Evolutionary conservation across 2,888 invertebrate genomes (phyloP).

Genomic region (Xylocampa areola): DNA sequence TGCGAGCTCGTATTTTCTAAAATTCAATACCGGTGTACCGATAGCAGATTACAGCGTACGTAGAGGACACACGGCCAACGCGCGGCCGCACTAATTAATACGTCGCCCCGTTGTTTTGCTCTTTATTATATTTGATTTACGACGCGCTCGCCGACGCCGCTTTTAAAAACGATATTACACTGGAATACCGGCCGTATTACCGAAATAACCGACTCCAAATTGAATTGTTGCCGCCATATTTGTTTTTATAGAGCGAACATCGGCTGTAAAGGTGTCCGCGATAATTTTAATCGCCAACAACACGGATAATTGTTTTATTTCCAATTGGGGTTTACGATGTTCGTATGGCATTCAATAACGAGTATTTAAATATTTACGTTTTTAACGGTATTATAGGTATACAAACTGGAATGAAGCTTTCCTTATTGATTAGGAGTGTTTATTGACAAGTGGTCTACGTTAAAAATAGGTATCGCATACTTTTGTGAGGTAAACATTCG

Average conservation of each 20-base stretch:
- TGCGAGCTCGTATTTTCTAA: slow-evolving; percentile 70
- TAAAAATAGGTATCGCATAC: background rate
- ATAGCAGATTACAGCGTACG: slow-evolving; percentile 51
- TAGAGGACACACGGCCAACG: slow-evolving; percentile 44
- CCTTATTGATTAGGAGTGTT: no score
- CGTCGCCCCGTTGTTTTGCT: slow-evolving; percentile 78
- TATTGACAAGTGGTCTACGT: background rate
- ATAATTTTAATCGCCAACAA: slow-evolving; percentile 71
- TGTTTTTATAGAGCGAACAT: slow-evolving; percentile 74
- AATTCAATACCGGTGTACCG: slow-evolving; percentile 73
- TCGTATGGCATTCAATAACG: slow-evolving; percentile 20
- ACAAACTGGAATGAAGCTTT: no score
- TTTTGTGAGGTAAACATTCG: no score
- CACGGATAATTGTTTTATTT: slow-evolving; percentile 66
- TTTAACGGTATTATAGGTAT: no score
- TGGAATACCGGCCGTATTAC: slow-evolving; percentile 72
- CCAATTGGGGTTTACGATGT: slow-evolving; percentile 60
- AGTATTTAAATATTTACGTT: slow-evolving; percentile 13
- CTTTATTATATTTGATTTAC: slow-evolving; percentile 85
- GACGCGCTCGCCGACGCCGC: slow-evolving; percentile 66
- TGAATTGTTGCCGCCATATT: slow-evolving; percentile 78
- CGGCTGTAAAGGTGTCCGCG: slow-evolving; percentile 71
- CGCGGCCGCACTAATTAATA: slow-evolving; percentile 78
- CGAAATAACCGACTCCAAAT: slow-evolving; percentile 79
- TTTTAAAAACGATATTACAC: slow-evolving; percentile 82